Base-by-base conservation (phyloP, 1,140 invertebrate genomes). In the Drosophila funebris region DNA sequence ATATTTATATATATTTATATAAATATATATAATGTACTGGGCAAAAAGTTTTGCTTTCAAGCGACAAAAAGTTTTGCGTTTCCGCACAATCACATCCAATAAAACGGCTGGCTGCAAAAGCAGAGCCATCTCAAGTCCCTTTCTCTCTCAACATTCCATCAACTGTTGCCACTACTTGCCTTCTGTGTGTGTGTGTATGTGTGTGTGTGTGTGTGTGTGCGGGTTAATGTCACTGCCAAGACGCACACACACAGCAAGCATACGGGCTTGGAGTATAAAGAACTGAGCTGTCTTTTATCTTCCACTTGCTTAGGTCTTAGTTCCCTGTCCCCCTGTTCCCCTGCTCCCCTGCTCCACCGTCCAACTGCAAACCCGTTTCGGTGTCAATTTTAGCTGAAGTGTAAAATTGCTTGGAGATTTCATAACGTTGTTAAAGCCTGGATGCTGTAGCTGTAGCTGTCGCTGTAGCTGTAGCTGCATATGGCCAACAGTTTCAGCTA, bases 31-130 rank as follows among this genome's bases (percentile, higher is more conserved):
- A 29, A 44, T 18, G 53, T 27, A 36, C 43, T 46, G 33, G 41
- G 57, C 20, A 64, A 73, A 85, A 85, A 87, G 18, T 87, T 85
- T 77, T 53, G 39, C 53, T 54, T 39, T 44, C 62, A 44, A 41
- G 56, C 57, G 67, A 54, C 43, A 87, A 78, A 87, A 87, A 72
- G 73, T 88, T 87, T 70, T 76, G 73, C 75, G 75, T 83, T 87
- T 87, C 83, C 83, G 83, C 83, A 87, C 83, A 87, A 87, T 87
- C 83, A 88, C 83, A 88, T 88, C 78, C 83, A 87, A 87, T 87
- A 87, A 88, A 88, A 87, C 62, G 83, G 74, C 80, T 88, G 71
- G 82, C 62, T 85, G 82, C 52, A n/a, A 67, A 71, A 58, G 77
- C 50, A 52, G 52, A 14, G 11, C 4, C 24, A 5, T 36, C 43